phyloP scores from a whole-genome alignment of 2,797 vertebrate genomes.

The Pangasius sanitwongsei region DNA sequence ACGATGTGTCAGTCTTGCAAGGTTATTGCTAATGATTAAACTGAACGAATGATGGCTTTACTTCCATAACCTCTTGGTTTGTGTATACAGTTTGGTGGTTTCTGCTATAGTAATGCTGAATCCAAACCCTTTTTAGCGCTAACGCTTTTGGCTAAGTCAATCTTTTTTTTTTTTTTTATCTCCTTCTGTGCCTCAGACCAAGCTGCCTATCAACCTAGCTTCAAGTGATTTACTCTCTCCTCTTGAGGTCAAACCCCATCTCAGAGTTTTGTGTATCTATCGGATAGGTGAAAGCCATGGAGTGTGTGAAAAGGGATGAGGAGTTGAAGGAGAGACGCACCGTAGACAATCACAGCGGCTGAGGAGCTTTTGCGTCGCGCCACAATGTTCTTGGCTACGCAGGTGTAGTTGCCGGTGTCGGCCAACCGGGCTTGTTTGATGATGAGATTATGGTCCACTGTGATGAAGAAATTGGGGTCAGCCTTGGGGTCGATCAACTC shows the following conservation, averaged over 20 bases:
- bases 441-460: slow-evolving; percentile 91
- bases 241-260: slow-evolving; percentile 46
- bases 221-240: slow-evolving; percentile 44
- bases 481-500: slow-evolving; percentile 88
- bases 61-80: not conserved
- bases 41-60: not conserved
- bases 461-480: slow-evolving; percentile 93
- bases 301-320: slow-evolving; percentile 17
- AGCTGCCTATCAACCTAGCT: slow-evolving; percentile 32
- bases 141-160: not conserved
- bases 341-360: slow-evolving; percentile 90
- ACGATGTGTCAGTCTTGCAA: not conserved
- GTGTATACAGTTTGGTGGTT: not conserved
- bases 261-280: slow-evolving; percentile 40
- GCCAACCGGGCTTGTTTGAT: slow-evolving; percentile 93
- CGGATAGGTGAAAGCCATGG: slow-evolving; percentile 26
- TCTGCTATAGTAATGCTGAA: not conserved
- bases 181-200: not conserved
- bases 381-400: slow-evolving; percentile 98
- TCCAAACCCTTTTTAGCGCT: not conserved
- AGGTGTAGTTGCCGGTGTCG: slow-evolving; percentile 98
- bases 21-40: not conserved
- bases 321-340: slow-evolving; percentile 71
- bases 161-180: too few relatives aligned
- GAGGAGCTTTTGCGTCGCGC: slow-evolving; percentile 91